Conservation (phyloP, 2,888 invertebrate genomes). For the Melanophora roralis region DNA sequence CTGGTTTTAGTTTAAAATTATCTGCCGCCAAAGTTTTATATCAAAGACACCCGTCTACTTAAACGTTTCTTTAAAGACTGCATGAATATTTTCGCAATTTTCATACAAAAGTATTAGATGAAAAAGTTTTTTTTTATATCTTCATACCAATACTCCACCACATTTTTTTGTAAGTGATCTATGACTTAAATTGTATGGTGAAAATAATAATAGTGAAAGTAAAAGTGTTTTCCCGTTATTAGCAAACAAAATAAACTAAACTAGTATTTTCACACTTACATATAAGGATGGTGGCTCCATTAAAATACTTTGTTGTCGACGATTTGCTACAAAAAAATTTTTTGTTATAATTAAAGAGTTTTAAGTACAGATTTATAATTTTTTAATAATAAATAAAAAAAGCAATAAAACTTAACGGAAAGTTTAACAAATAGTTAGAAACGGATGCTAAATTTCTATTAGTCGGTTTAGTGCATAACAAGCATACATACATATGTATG, state of each 20-base stretch:
- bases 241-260: constrained; percentile 32
- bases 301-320: too few relatives aligned
- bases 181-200: neutral
- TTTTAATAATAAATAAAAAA: too few relatives aligned
- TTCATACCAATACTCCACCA: neutral
- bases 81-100: constrained; percentile 33
- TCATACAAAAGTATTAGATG: constrained; percentile 15
- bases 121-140: neutral
- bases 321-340: too few relatives aligned
- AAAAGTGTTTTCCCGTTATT: constrained; percentile 60
- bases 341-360: too few relatives aligned
- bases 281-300: neutral
- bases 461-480: too few relatives aligned
- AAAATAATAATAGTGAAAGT: constrained; percentile 68
- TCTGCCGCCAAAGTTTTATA: neutral
- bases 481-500: too few relatives aligned
- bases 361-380: too few relatives aligned
- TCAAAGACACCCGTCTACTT: constrained; percentile 48
- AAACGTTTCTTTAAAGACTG: constrained; percentile 60
- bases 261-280: constrained; percentile 29
- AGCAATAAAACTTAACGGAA: too few relatives aligned
- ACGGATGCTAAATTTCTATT: too few relatives aligned
- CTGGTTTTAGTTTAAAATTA: neutral
- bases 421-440: too few relatives aligned
- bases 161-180: constrained; percentile 26